Evolutionary conservation across 2,888 invertebrate species (phyloP), one percentile per base, ranked within the genome.

Genomic region (Drosophila monieri): DNA sequence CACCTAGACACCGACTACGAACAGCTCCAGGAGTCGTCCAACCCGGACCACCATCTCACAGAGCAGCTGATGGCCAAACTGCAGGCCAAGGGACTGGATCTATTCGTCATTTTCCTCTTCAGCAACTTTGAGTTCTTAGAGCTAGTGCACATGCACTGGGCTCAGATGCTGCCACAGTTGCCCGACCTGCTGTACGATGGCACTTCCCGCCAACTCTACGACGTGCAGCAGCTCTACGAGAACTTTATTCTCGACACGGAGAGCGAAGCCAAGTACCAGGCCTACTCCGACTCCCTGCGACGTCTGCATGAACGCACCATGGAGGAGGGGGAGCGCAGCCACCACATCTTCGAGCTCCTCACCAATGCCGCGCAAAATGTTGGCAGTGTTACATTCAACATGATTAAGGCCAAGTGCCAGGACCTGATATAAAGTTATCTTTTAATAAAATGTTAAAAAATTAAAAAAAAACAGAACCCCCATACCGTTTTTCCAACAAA

Each of bases 71-170:
- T 89, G 51, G 66, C 49, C 14, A 84, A 85, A 57, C 64, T 89
- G 0, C 85, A 87, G 23, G 57, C 76, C 23, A 88, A 88, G 46
- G 90, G 89, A 0, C 27, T 90, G 18, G 90, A 89, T 65, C 62
- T 89, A 8, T 88, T 89, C 53, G 77, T 89, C 18, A 77, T 86
- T 27, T 90, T 86, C 65, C 71, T 89, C 12, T 89, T 89, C 8
- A 90, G 90, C 52, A 90, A 89, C 53, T 89, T 89, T 60, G 90
- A 89, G 56, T 89, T 89, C 18, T 61, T 89, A 4, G 90, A 89
- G 30, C 80, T 78, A 30, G 71, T 89, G 18, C 89, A 89, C 46
- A 70, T 77, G 12, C 78, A 89, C 6, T 89, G 90, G 90, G 14
- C 56, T 0, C 53, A 65, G 1, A 32, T 88, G 30, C 10, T 90